Percentiles rank a stretch among this genome's conserved stretches.
Evolutionary conservation across 2,797 vertebrate species (phyloP).

Genomic region (Periparus ater): DNA sequence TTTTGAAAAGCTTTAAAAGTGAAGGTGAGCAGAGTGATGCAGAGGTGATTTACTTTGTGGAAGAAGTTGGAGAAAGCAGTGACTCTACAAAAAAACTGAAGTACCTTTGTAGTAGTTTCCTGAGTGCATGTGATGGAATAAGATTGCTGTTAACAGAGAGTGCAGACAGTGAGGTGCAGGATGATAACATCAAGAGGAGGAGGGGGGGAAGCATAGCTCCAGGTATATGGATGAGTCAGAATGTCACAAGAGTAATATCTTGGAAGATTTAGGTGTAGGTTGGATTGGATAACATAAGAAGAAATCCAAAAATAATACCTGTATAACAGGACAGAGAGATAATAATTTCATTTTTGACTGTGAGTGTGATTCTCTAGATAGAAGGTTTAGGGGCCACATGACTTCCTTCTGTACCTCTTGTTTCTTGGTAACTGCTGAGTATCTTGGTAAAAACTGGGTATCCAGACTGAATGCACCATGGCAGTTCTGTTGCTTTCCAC

Average conservation of each 20-base stretch:
- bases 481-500: neutral
- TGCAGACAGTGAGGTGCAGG: neutral
- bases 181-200: neutral
- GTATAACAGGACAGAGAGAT: neutral
- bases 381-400: neutral
- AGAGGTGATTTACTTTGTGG: neutral
- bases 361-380: neutral
- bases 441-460: neutral
- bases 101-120: neutral
- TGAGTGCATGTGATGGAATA: neutral
- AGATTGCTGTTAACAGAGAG: neutral
- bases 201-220: neutral
- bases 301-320: neutral
- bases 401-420: neutral
- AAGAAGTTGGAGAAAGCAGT: conserved; percentile 17
- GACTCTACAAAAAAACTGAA: neutral
- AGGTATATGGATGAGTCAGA: neutral
- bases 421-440: neutral
- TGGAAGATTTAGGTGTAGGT: neutral
- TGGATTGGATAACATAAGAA: neutral
- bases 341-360: neutral
- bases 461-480: neutral
- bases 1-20: neutral
- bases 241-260: neutral
- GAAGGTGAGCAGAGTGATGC: neutral